Percentiles rank a stretch among this genome's conserved stretches.
These are phyloP conservation scores for Glareola pratincola DNA, from an alignment of 2,113 vertebrate genomes.

Conservation along the genomic window DNA sequence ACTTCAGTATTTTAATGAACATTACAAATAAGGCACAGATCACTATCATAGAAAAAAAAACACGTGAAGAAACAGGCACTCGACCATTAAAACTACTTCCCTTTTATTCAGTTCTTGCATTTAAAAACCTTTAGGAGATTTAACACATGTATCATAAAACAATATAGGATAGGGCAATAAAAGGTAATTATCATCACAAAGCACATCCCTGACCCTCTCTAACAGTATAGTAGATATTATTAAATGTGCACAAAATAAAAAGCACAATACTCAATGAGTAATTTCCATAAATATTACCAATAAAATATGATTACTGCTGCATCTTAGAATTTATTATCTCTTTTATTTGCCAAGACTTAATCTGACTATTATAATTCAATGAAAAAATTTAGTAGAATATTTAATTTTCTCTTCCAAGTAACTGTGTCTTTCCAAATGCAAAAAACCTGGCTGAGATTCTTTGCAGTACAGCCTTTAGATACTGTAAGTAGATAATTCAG, in stretches of 20 bases:
- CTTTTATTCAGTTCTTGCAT: neutral
- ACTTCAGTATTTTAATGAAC: neutral
- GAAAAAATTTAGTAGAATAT: neutral
- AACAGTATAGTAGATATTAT: neutral
- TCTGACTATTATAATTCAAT: slow-evolving; percentile 28
- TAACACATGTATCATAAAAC: neutral
- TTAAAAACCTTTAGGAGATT: neutral
- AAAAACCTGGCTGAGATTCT: neutral
- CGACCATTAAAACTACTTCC: neutral
- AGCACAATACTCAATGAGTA: neutral
- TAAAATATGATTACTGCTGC: neutral
- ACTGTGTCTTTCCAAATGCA: neutral
- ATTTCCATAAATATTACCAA: neutral
- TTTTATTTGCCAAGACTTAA: slow-evolving; percentile 27
- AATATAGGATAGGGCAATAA: neutral
- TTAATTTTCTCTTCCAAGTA: slow-evolving; percentile 26
- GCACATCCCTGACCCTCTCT: neutral
- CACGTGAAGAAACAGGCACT: neutral
- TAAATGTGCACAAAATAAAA: neutral
- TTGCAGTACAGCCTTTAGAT: neutral
- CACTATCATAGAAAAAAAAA: neutral
- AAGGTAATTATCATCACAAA: neutral
- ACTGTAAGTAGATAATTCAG: neutral
- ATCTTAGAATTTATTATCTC: slow-evolving; percentile 4
- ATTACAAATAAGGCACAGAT: neutral